These are phyloP conservation scores for Meiosimyza decipiens DNA, from an alignment of 2,888 invertebrate genomes.

Conservation along the genomic window DNA sequence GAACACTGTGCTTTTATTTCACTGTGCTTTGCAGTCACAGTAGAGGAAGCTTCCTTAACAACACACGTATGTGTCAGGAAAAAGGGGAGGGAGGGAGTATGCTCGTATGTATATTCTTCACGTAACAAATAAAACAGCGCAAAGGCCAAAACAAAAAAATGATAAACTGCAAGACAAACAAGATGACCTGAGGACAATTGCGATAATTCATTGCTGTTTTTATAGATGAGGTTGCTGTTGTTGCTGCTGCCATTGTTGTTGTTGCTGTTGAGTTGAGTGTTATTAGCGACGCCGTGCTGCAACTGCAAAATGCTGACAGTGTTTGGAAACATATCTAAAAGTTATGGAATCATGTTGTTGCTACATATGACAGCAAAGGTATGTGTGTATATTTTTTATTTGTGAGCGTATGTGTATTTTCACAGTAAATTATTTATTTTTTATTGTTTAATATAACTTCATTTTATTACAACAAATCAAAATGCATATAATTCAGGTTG, in stretches of 20 bases:
- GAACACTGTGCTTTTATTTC: too few relatives aligned
- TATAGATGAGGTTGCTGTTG: slow-evolving; percentile 3
- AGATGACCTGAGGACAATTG: slow-evolving; percentile 66
- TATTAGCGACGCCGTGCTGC: slow-evolving; percentile 22
- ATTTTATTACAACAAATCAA: not conserved
- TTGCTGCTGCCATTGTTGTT: slow-evolving; percentile 23
- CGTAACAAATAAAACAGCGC: slow-evolving; percentile 1
- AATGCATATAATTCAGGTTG: slow-evolving; percentile 36
- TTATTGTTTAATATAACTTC: not conserved
- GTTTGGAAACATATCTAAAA: slow-evolving; percentile 37
- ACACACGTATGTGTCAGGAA: not conserved
- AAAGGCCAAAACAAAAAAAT: slow-evolving; percentile 36
- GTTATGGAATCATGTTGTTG: slow-evolving; percentile 36
- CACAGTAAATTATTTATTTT: not conserved
- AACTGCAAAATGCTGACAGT: not conserved
- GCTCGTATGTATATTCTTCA: not conserved
- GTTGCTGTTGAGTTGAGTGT: slow-evolving; percentile 25
- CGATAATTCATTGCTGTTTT: slow-evolving; percentile 64
- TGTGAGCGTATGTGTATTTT: not conserved
- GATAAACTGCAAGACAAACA: slow-evolving; percentile 63
- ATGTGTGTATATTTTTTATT: not conserved
- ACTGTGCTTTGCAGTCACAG: too few relatives aligned
- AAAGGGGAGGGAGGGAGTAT: not conserved
- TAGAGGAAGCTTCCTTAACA: too few relatives aligned
- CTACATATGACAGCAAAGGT: not conserved